Base-by-base conservation (phyloP, 2,113 vertebrate genomes). In the Rhagologus leucostigma region DNA sequence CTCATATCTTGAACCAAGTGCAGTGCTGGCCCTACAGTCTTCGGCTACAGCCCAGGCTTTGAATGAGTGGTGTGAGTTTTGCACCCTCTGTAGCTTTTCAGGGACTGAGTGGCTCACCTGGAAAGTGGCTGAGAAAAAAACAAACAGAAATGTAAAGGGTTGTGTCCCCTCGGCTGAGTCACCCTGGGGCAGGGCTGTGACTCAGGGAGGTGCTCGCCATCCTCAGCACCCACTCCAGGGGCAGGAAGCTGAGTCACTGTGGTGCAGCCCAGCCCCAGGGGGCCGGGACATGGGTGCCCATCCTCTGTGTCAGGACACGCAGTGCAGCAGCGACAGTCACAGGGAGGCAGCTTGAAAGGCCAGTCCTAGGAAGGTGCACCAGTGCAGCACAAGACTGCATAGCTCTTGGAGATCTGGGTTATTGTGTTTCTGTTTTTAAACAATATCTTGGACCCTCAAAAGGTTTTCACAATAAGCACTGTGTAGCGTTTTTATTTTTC, bases 261-360 rank as follows among this genome's bases (percentile, higher is more conserved):
- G 6, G 29, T 73, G 35, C 67, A 88, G 63, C 23, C 20, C 41
- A 83, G 80, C 6, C 3, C 23, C 5, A 7, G 5, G 20, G 16
- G 57, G 3, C 49, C 77, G 55, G 46, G 64, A 44, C 27, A 14
- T 30, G 17, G 3, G 15, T 90, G 42, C 24, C 47, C 30, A n/a
- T 32, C n/a, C 49, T 62, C 41, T 1, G 0, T 60, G 59, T 18
- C 78, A 80, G 37, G 55, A 73, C n/a, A 0, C 3, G 18, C 1
- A 3, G 26, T 16, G 32, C 37, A 65, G 33, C 49, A 64, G 32
- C 0, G 0, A 27, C 1, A 56, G 46, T 13, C 3, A 1, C 32
- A 57, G 41, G 37, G 50, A 60, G 33, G 26, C 7, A 39, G 19
- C 8, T 44, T 49, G 37, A 86, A 80, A 86, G n/a, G n/a, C 32